Conservation (phyloP, 2,888 invertebrate genomes). For the Smittia aterrima region DNA sequence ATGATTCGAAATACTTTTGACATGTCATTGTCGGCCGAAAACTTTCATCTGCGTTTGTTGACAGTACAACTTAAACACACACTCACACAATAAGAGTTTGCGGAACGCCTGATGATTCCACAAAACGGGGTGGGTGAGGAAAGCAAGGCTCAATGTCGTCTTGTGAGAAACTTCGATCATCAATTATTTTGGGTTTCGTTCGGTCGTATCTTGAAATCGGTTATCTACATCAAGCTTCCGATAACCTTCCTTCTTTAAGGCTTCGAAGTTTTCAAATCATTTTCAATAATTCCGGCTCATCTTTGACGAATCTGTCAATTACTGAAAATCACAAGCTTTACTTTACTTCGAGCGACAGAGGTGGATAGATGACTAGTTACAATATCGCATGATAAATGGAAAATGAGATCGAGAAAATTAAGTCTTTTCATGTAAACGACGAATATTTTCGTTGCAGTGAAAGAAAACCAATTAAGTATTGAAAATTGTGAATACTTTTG, state of each 20-base stretch:
- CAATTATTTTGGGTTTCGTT: slow-evolving; percentile 1
- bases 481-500: slow-evolving; percentile 3
- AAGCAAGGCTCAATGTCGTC: neutral
- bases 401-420: slow-evolving; percentile 4
- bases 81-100: neutral
- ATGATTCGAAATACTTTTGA: neutral
- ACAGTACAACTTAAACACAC: neutral
- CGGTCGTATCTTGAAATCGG: neutral
- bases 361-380: neutral
- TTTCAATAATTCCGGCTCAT: too few relatives aligned
- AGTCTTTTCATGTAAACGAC: neutral
- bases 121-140: neutral
- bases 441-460: neutral
- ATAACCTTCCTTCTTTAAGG: too few relatives aligned
- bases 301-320: too few relatives aligned
- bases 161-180: neutral
- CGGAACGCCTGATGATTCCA: neutral
- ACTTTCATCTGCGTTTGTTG: neutral
- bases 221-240: slow-evolving; percentile 5
- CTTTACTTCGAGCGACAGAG: too few relatives aligned
- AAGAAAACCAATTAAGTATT: slow-evolving; percentile 23
- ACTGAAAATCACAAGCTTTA: too few relatives aligned
- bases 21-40: neutral
- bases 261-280: too few relatives aligned
- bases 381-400: slow-evolving; percentile 3